These are phyloP conservation scores for Drosophila niveifrons DNA, from an alignment of 2,888 invertebrate species.

Conservation along the genomic window DNA sequence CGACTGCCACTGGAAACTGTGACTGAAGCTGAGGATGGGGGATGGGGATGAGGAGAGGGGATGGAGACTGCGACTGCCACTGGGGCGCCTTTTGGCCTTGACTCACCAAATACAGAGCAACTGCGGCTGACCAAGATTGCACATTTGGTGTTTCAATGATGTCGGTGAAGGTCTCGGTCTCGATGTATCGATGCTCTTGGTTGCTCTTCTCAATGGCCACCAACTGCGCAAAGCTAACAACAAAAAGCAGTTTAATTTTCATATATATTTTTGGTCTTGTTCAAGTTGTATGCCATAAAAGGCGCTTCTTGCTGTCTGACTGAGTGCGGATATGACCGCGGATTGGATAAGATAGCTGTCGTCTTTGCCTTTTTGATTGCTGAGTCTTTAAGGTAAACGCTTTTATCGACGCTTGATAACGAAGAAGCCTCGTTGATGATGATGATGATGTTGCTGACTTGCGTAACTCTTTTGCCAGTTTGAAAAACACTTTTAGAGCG, in stretches of 20 bases:
- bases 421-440: slow-evolving; percentile 4
- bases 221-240: slow-evolving; percentile 12
- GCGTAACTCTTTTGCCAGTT: slow-evolving; percentile 39
- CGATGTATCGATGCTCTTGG: slow-evolving; percentile 1
- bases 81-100: slow-evolving; percentile 45
- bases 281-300: slow-evolving; percentile 53
- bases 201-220: slow-evolving; percentile 20
- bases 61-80: slow-evolving; percentile 9
- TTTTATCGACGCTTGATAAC: slow-evolving; percentile 70
- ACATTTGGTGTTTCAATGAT: slow-evolving; percentile 34
- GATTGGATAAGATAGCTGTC: slow-evolving; percentile 66
- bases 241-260: slow-evolving; percentile 31
- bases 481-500: not conserved
- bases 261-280: slow-evolving; percentile 9
- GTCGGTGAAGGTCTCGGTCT: slow-evolving; percentile 55
- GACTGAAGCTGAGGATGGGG: not conserved
- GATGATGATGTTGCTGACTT: slow-evolving; percentile 10
- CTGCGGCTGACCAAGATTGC: slow-evolving; percentile 35
- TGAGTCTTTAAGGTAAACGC: slow-evolving; percentile 47
- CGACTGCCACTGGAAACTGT: not conserved
- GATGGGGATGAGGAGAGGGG: too few species aligned
- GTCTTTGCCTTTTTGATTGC: slow-evolving; percentile 26
- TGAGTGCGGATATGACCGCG: slow-evolving; percentile 19
- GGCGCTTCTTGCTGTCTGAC: slow-evolving; percentile 46
- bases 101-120: slow-evolving; percentile 27